Percentiles rank a stretch among this genome's conserved stretches.
These are phyloP conservation scores for Actinopyga echinites DNA, from an alignment of 53 echinoderm and acorn worm genomes.

Conservation along the genomic window DNA sequence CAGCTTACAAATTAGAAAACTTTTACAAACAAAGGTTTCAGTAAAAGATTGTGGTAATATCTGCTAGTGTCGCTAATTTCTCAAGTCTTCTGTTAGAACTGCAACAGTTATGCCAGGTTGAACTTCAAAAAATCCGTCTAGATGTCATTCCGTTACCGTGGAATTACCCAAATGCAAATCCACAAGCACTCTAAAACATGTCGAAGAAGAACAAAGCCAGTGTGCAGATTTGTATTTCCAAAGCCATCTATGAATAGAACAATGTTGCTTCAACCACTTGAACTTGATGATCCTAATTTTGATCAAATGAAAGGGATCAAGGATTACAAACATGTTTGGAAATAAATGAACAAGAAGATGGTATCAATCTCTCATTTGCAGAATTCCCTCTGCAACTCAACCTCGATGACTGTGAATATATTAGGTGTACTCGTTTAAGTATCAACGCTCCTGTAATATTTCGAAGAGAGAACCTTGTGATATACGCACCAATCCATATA, in stretches of 20 bases:
- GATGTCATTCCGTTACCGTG: neutral
- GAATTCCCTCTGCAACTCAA: neutral
- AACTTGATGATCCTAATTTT: too few species aligned
- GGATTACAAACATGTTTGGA: neutral
- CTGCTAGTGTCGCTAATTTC: too few species aligned
- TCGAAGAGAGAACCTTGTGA: neutral
- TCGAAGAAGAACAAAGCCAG: neutral
- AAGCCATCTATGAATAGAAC: slow-evolving; percentile 30
- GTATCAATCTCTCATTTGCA: neutral
- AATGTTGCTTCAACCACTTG: slow-evolving; percentile 9
- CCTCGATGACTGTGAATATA: slow-evolving; percentile 5
- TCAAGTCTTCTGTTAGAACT: too few species aligned
- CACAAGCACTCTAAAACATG: slow-evolving; percentile 38
- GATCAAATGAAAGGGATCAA: neutral
- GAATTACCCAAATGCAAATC: slow-evolving; percentile 5
- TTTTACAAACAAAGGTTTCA: too few species aligned
- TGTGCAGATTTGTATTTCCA: slow-evolving; percentile 43
- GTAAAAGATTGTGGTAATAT: too few species aligned
- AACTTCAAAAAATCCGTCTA: neutral
- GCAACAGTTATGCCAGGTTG: neutral
- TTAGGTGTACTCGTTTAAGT: neutral
- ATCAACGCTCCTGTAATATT: neutral
- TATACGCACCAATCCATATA: slow-evolving; percentile 25
- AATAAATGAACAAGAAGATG: neutral
- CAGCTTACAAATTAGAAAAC: too few species aligned